phyloP scores from a whole-genome alignment of 2,113 vertebrate genomes.

The Oreochromis tanganicae region DNA sequence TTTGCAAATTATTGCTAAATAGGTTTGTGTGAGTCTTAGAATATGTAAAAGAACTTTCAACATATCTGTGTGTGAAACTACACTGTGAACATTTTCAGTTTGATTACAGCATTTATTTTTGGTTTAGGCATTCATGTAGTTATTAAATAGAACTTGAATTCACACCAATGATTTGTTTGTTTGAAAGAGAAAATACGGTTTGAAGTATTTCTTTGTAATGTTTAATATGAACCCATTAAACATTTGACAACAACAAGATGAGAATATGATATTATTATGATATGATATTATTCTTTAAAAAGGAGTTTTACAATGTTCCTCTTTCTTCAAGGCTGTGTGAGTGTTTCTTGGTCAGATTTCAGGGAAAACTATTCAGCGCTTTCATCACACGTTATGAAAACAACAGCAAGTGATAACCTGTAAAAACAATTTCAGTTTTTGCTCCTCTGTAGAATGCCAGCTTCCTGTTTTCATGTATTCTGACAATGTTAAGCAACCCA shows the following conservation, averaged over 20 bases:
- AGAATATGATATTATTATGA: no score
- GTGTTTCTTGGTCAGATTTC: background rate
- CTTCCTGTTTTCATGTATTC: background rate
- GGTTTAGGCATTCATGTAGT: background rate
- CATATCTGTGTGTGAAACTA: background rate
- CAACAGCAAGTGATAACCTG: background rate
- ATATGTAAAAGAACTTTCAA: background rate
- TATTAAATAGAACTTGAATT: background rate
- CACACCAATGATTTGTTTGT: background rate
- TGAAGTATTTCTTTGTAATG: background rate
- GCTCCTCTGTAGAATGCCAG: background rate
- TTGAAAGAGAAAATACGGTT: background rate
- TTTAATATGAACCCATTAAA: background rate
- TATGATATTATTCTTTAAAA: background rate
- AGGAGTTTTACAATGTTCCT: background rate
- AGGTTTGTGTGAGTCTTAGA: background rate
- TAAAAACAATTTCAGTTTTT: background rate
- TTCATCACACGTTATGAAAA: background rate
- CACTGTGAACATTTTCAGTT: background rate
- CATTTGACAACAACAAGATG: background rate
- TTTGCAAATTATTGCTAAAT: background rate
- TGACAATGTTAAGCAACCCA: background rate
- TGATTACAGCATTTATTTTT: background rate
- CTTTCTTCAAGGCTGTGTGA: background rate
- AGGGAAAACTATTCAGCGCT: fast-evolving